These are phyloP conservation scores for Trilocha varians DNA, from an alignment of 2,888 invertebrate genomes.

Conservation along the genomic window DNA sequence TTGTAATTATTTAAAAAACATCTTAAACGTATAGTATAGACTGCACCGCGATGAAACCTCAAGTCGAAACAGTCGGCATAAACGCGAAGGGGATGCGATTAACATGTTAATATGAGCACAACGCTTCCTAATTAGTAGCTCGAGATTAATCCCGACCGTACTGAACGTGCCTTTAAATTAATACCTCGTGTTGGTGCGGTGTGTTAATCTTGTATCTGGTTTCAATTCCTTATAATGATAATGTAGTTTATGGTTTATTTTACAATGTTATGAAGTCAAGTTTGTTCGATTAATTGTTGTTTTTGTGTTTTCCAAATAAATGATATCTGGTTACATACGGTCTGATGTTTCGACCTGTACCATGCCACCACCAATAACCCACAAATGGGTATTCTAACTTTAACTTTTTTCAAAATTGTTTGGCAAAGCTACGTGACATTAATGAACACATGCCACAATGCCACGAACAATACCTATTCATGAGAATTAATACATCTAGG, in stretches of 20 bases:
- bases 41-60: not conserved
- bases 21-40: not conserved
- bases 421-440: no score
- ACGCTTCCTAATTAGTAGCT: constrained; percentile 48
- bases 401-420: no score
- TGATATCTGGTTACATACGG: no score
- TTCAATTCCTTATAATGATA: not conserved
- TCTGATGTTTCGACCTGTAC: no score
- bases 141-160: constrained; percentile 26
- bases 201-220: not conserved
- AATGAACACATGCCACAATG: no score
- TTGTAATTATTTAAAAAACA: not conserved
- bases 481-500: no score
- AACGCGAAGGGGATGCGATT: constrained; percentile 31
- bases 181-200: constrained; percentile 10
- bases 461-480: no score
- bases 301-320: no score
- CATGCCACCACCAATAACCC: no score
- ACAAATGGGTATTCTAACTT: no score
- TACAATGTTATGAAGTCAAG: no score
- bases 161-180: constrained; percentile 13
- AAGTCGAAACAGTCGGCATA: constrained; percentile 10
- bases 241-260: not conserved
- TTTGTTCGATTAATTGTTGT: no score
- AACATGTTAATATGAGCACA: constrained; percentile 45